phyloP scores from a whole-genome alignment of 2,888 invertebrate genomes.

The Eupithecia subumbrata region DNA sequence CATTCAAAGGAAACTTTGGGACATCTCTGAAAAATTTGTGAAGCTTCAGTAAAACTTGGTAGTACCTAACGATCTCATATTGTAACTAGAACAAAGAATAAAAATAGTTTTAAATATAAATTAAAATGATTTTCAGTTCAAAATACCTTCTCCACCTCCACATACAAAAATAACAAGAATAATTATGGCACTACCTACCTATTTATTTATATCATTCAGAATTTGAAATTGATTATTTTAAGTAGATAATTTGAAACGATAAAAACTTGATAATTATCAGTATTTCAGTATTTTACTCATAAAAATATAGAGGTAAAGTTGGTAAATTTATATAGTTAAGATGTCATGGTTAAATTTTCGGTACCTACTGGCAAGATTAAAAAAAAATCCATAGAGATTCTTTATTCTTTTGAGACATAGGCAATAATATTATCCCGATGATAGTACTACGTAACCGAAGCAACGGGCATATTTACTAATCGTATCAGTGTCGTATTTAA shows the following conservation, averaged over 20 bases:
- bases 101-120: not conserved
- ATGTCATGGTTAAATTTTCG: no score
- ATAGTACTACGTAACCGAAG: not conserved
- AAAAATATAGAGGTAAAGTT: not conserved
- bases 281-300: no score
- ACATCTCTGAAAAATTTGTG: constrained; percentile 75
- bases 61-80: not conserved
- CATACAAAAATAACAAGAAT: not conserved
- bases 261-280: not conserved
- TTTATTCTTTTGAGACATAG: no score
- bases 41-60: constrained; percentile 29
- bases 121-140: not conserved
- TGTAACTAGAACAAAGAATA: not conserved
- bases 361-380: not conserved
- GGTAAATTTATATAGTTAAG: no score
- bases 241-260: not conserved
- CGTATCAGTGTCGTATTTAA: not conserved
- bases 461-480: not conserved
- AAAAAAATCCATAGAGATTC: no score
- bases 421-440: not conserved
- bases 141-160: not conserved
- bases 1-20: constrained; percentile 85
- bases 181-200: not conserved
- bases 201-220: not conserved
- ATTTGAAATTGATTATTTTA: not conserved